Conservation (phyloP, 2,888 invertebrate genomes). For the Lasioglossum villosulum region DNA sequence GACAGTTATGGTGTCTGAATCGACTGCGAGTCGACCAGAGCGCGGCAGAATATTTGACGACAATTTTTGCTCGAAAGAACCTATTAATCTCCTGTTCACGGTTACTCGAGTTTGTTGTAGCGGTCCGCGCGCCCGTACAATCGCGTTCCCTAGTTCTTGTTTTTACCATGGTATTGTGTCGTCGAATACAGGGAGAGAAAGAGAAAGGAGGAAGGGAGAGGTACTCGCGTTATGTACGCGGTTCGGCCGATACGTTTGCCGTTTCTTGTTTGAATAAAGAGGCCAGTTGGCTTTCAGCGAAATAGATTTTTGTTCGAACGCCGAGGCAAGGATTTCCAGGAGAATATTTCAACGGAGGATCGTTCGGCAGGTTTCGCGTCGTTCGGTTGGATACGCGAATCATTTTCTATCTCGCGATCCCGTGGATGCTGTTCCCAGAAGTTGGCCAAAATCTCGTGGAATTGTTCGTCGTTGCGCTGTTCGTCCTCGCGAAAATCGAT, state of each 20-base stretch:
- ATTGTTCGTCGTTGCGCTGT: not conserved
- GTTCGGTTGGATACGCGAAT: not conserved
- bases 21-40: conserved; percentile 17
- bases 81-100: conserved; percentile 68
- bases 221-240: conserved; percentile 36
- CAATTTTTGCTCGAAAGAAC: conserved; percentile 69
- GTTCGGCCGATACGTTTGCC: conserved; percentile 40
- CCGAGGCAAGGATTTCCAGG: not conserved
- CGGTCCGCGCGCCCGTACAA: conserved; percentile 25
- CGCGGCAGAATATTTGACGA: conserved; percentile 72
- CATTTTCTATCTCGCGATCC: not conserved
- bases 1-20: conserved; percentile 59
- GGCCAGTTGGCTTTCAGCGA: conserved; percentile 1
- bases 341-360: not conserved
- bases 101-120: conserved; percentile 50
- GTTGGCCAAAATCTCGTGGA: not conserved
- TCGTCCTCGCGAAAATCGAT: not conserved
- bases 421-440: not conserved
- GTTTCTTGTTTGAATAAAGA: conserved; percentile 23
- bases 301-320: conserved; percentile 36
- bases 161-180: conserved; percentile 47
- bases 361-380: not conserved
- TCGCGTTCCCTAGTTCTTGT: conserved; percentile 30
- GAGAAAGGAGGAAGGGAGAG: not conserved
- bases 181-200: not conserved